Evolutionary conservation across 2,888 invertebrate genomes (phyloP), one percentile per base, ranked within the genome.

Genomic region (Spodoptera exigua): DNA sequence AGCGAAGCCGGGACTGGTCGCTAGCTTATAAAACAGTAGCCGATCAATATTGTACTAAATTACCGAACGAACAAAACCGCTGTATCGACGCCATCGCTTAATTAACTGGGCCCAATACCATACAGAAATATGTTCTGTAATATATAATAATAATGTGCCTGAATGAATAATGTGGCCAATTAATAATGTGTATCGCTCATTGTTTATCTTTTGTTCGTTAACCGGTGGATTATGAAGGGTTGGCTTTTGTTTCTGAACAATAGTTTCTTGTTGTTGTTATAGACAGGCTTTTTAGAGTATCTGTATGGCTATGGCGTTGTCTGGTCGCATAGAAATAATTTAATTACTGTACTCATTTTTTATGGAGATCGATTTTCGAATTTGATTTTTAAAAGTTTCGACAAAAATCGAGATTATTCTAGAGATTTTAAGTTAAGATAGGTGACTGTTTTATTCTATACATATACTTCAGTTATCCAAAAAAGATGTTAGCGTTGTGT

Each of bases 1-100:
- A n/a, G n/a, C n/a, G n/a, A n/a, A n/a, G n/a, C n/a, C n/a, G n/a
- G n/a, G n/a, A n/a, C n/a, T n/a, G n/a, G n/a, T 27, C 5, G 27
- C 7, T 27, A 27, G 7, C 27, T 27, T 27, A 5, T 13, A 34
- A 27, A 45, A 47, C 52, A 43, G 43, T 11, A 51, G 35, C 57
- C 17, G 75, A 71, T 68, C 68, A 32, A 65, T 55, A 72, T 75
- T 72, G n/a, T 51, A 47, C 16, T 13, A 63, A 56, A 75, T 75
- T 74, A 71, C 72, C 61, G 61, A 63, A 32, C 47, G 39, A 47
- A 47, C 57, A 58, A 63, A 43, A 63, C 64, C 56, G 53, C 65
- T 36, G 40, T 32, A 59, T 47, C 57, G 18, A 14, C 27, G 27
- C 41, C 60, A 52, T 49, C 57, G 47, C 56, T 59, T 76, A 68